A percentile compares a stretch with the other conserved stretches of the same genome.
These are phyloP conservation scores for Peucedramus taeniatus DNA, from an alignment of 2,113 vertebrate genomes.

Conservation along the genomic window DNA sequence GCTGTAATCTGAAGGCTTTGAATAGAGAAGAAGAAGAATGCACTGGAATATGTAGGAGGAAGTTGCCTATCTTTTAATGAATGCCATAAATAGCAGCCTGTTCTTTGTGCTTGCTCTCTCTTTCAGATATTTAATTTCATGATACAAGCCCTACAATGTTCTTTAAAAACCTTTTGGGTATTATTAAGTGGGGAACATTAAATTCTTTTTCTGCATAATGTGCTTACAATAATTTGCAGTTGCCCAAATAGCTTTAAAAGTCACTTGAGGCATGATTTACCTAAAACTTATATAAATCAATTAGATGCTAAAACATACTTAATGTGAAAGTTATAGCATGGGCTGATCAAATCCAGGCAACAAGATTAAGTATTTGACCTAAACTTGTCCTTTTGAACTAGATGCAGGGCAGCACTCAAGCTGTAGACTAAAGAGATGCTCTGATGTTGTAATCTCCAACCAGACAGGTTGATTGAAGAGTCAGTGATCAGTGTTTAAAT, in stretches of 20 bases:
- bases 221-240: not conserved
- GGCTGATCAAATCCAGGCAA: not conserved
- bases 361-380: constrained; percentile 32
- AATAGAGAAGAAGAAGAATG: not conserved
- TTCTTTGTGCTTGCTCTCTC: not conserved
- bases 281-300: constrained; percentile 24
- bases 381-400: constrained; percentile 27
- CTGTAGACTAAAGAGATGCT: not conserved
- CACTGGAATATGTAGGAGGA: not conserved
- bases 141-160: not conserved
- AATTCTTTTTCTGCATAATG: constrained; percentile 10
- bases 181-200: constrained; percentile 23
- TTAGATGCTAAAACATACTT: constrained; percentile 1
- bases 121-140: not conserved
- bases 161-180: constrained; percentile 39
- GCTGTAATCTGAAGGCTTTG: not conserved
- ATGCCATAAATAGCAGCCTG: not conserved
- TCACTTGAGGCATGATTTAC: constrained; percentile 5
- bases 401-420: not conserved
- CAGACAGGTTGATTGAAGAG: not conserved
- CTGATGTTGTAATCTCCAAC: not conserved
- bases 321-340: not conserved
- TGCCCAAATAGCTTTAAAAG: constrained; percentile 31
- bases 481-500: not conserved
- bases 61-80: not conserved